A percentile compares a stretch with the other conserved stretches of the same genome.
phyloP scores from a whole-genome alignment of 2,888 invertebrate species.

The Toxonevra muliebris region DNA sequence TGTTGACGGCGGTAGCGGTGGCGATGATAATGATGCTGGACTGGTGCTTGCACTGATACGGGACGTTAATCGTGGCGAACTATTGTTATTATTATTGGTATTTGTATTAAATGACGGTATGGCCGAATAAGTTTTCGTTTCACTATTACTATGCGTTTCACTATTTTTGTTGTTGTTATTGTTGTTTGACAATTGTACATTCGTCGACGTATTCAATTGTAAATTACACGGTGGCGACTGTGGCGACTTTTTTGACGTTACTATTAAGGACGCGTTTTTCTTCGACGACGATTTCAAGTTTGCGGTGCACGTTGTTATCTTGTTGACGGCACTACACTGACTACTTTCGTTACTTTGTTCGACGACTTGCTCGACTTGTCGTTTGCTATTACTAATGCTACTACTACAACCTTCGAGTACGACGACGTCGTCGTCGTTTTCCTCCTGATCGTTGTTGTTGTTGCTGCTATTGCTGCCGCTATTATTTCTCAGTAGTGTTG shows the following conservation, averaged over 20 bases:
- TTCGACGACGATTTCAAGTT: conserved; percentile 15
- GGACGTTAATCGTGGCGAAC: conserved; percentile 29
- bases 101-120: conserved; percentile 28
- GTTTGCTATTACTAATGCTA: conserved; percentile 37
- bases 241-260: conserved; percentile 14
- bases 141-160: conserved; percentile 11
- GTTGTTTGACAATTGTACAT: conserved; percentile 1
- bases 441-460: conserved; percentile 38
- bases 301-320: conserved; percentile 56
- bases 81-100: conserved; percentile 41
- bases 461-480: conserved; percentile 43
- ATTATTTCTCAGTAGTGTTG: conserved; percentile 52
- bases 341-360: conserved; percentile 53
- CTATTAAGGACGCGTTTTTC: conserved; percentile 21
- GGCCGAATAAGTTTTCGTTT: conserved; percentile 19
- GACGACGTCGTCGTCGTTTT: conserved; percentile 47
- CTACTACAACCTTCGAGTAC: conserved; percentile 49
- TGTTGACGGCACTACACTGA: conserved; percentile 62
- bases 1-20: conserved; percentile 49
- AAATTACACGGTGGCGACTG: background rate
- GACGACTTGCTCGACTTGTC: conserved; percentile 50
- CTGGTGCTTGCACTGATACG: too few relatives aligned
- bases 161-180: conserved; percentile 24
- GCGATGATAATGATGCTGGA: conserved; percentile 35
- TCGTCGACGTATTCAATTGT: too few relatives aligned